Percentiles rank a stretch among this genome's conserved stretches.
Evolutionary conservation across 2,888 invertebrate species (phyloP).

Genomic region (Gortyna flavago): DNA sequence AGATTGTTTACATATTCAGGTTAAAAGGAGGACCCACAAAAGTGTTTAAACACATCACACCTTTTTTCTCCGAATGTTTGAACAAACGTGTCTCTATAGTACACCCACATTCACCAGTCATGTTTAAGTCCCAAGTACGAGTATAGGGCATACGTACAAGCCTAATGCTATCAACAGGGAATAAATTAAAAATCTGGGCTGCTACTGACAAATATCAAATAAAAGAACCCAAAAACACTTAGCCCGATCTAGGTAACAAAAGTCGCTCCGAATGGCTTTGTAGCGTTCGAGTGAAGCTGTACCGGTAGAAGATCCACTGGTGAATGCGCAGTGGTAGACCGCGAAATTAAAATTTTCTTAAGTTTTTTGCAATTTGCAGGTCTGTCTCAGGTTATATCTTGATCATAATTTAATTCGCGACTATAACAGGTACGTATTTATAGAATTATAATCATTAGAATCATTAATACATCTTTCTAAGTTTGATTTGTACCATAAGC

Average conservation of each 20-base stretch:
- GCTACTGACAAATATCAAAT: not conserved
- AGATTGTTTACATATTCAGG: slow-evolving; percentile 28
- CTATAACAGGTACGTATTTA: too few relatives aligned
- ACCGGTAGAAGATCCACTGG: too few relatives aligned
- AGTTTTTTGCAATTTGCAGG: too few relatives aligned
- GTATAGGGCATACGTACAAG: not conserved
- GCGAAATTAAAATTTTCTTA: too few relatives aligned
- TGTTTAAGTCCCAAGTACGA: not conserved
- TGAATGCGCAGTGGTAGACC: too few relatives aligned
- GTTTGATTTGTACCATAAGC: too few relatives aligned
- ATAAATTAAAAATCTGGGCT: not conserved
- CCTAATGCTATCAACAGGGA: not conserved
- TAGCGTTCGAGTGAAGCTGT: not conserved
- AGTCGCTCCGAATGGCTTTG: not conserved
- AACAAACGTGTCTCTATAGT: not conserved
- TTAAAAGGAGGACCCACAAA: not conserved
- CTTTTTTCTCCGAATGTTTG: not conserved
- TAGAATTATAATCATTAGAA: too few relatives aligned
- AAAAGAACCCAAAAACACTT: not conserved
- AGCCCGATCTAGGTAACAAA: not conserved
- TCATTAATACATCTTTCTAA: too few relatives aligned
- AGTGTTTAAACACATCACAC: not conserved
- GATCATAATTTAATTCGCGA: too few relatives aligned
- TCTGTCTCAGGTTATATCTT: too few relatives aligned
- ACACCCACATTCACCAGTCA: not conserved